Base-by-base conservation (phyloP, 2,113 vertebrate genomes). In the Peromyscus polionotus region DNA sequence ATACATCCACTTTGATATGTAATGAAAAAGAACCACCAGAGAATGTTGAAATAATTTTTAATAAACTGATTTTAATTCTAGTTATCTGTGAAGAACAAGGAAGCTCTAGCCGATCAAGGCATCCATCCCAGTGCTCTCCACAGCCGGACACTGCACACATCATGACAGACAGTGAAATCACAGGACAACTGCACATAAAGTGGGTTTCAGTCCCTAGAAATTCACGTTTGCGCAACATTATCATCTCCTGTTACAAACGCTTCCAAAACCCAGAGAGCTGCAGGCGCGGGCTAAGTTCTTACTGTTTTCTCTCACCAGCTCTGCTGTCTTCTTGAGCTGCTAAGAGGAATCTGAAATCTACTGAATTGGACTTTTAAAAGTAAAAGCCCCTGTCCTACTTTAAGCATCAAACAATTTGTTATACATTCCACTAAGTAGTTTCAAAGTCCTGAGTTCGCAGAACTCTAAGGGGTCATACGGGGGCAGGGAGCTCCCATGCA, bases 321-420 rank as follows among this genome's bases (percentile, higher is more conserved):
- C 67, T 94, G 73, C 75, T 87, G 31, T 92, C 83, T 48, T 97
- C 85, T 96, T 94, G 86, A 45, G 73, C 96, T 95, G 77, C 92
- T 90, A 80, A 72, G 84, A 92, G 83, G 67, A 91, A 93, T 75
- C 57, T 94, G 54, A 97, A 95, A 92, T 92, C 88, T 87, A 73
- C 83, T 70, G 95, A 96, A 90, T 3, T 95, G 84, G 79, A 96
- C 92, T 96, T 95, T 76, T 48, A 51, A 93, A 93, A 94, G 95
- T 93, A 97, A 97, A 97, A 59, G 36, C 36, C 19, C 54, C 36
- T 90, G 80, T 91, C 76, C 93, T 36, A 89, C 76, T 97, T 84
- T 75, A 88, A 65, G 88, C 95, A 94, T 63, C 86, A 93, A 95
- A 91, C 86, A 33, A 94, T 96, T 45, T 95, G 96, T 91, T 93